Conservation (phyloP, 2,888 invertebrate species). For the Oegoconia quadripuncta region DNA sequence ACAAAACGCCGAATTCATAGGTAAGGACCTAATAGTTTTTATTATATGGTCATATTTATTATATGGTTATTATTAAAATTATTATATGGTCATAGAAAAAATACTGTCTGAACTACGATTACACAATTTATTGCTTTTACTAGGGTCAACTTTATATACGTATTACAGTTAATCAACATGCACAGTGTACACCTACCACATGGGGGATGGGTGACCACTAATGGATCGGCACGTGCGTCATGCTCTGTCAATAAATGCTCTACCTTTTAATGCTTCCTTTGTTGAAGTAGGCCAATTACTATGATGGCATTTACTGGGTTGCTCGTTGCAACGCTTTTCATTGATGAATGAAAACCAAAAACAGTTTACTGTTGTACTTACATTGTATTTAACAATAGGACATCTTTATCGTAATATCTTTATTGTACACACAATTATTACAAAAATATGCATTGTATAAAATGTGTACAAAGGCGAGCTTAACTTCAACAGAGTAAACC, state of each 20-base stretch:
- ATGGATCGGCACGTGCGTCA: slow-evolving; percentile 55
- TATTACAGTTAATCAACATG: too few species aligned
- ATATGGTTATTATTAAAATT: neutral
- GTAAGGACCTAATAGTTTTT: too few species aligned
- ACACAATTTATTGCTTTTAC: neutral
- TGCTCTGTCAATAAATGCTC: slow-evolving; percentile 57
- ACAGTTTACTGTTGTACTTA: too few species aligned
- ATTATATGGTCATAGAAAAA: too few species aligned
- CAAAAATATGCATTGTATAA: too few species aligned
- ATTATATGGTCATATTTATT: neutral
- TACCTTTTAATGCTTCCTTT: slow-evolving; percentile 60
- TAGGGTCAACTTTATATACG: neutral
- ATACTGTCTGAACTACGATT: neutral
- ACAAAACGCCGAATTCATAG: too few species aligned
- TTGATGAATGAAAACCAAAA: slow-evolving; percentile 7
- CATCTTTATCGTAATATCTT: too few species aligned
- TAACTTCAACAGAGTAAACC: too few species aligned
- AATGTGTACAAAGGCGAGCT: too few species aligned
- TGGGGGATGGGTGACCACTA: slow-evolving; percentile 43
- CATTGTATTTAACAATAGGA: too few species aligned
- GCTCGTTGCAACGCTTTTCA: slow-evolving; percentile 34
- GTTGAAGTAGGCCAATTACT: slow-evolving; percentile 62
- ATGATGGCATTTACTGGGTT: slow-evolving; percentile 42
- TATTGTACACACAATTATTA: too few species aligned
- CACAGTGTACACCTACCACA: slow-evolving; percentile 1